These are phyloP conservation scores for Dasyurus viverrinus DNA, from an alignment of 2,113 vertebrate genomes.

Conservation along the genomic window DNA sequence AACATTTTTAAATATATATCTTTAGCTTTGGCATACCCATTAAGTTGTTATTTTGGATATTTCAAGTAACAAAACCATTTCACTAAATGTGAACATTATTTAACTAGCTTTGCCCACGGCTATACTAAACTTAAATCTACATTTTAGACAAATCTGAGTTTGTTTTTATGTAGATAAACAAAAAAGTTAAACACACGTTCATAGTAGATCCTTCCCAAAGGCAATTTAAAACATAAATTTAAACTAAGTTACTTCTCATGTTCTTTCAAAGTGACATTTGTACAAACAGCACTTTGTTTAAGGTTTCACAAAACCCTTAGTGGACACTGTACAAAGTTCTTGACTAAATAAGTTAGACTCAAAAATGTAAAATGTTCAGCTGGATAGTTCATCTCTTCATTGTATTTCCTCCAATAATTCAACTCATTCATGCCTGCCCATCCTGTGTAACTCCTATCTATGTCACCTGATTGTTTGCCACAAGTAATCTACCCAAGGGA, in stretches of 20 bases:
- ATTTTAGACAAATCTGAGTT: constrained; percentile 27
- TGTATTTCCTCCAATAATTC: not conserved
- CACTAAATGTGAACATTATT: constrained; percentile 38
- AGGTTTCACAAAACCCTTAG: constrained; percentile 49
- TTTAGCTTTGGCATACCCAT: not conserved
- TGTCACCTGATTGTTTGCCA: not conserved
- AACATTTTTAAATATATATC: constrained; percentile 22
- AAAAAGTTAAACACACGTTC: constrained; percentile 33
- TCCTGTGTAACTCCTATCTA: not conserved
- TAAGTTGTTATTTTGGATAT: constrained; percentile 27
- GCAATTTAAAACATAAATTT: constrained; percentile 31
- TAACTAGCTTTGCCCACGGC: constrained; percentile 39
- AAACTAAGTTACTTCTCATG: constrained; percentile 53
- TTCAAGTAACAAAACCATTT: constrained; percentile 37
- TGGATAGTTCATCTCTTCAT: not conserved
- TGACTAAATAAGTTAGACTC: constrained; percentile 55
- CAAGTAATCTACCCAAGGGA: not conserved
- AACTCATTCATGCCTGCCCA: not conserved
- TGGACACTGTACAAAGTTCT: not conserved
- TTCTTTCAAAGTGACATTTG: constrained; percentile 53
- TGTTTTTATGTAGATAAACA: constrained; percentile 45
- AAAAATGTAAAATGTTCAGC: not conserved
- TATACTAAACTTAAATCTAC: constrained; percentile 34
- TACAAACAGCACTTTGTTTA: constrained; percentile 60
- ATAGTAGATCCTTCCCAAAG: constrained; percentile 41